Conservation (phyloP, 2,888 invertebrate species). For the Geophilus truncorum region DNA sequence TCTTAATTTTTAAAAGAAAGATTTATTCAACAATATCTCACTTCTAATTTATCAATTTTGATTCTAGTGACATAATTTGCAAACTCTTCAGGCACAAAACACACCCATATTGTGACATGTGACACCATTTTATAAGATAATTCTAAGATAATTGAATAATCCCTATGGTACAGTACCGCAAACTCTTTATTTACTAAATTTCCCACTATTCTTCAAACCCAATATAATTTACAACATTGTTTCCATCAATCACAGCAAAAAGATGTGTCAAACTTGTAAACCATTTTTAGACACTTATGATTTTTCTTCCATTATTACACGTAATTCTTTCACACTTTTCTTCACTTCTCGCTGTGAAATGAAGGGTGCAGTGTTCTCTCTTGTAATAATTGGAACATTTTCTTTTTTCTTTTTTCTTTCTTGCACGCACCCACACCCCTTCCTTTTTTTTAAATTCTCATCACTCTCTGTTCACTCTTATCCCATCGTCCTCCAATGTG, state of each 20-base stretch:
- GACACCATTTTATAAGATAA: too few species aligned
- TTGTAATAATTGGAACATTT: constrained; percentile 27
- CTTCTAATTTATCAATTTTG: too few species aligned
- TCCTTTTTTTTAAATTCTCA: background rate
- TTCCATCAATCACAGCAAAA: background rate
- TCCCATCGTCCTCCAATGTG: constrained; percentile 23
- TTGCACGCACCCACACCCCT: background rate
- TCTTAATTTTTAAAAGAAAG: too few species aligned
- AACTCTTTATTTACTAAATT: too few species aligned
- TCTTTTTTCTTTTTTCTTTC: too few species aligned
- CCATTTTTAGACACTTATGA: background rate
- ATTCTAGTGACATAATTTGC: too few species aligned
- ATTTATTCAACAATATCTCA: too few species aligned
- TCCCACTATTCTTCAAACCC: too few species aligned
- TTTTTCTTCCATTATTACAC: background rate
- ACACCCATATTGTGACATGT: too few species aligned
- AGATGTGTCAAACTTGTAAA: background rate
- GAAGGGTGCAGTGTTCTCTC: constrained; percentile 9
- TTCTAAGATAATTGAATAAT: too few species aligned
- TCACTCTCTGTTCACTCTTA: constrained; percentile 25
- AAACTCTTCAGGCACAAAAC: too few species aligned
- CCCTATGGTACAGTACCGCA: too few species aligned
- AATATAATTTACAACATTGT: background rate
- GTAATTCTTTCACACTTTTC: background rate
- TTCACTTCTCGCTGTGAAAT: constrained; percentile 1